Percentiles rank a stretch among this genome's conserved stretches.
Conservation (phyloP, 1,140 invertebrate species). For the Rhagoletis zephyria region DNA sequence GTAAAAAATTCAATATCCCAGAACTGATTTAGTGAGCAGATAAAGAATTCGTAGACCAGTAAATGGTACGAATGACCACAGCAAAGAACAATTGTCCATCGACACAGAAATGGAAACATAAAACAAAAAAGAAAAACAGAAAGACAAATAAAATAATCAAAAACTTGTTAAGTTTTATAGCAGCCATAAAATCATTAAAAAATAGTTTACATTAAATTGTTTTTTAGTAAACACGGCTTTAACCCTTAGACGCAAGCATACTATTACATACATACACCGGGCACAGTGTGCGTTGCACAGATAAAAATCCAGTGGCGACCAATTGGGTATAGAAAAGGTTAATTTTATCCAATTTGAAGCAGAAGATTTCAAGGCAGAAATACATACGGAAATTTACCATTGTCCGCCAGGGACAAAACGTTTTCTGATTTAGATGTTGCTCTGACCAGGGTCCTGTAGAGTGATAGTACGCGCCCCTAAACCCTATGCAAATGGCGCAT, state of each 20-base stretch:
- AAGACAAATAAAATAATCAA: slow-evolving; percentile 1
- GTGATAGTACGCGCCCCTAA: too few relatives aligned
- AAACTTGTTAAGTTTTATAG: background rate
- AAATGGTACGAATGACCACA: background rate
- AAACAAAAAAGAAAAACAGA: background rate
- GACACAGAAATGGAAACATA: background rate
- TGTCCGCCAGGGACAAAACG: too few relatives aligned
- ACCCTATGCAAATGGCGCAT: too few relatives aligned
- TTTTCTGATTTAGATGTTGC: too few relatives aligned
- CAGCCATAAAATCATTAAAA: slow-evolving; percentile 15
- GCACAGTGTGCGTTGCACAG: too few relatives aligned
- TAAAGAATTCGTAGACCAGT: background rate
- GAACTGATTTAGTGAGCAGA: background rate
- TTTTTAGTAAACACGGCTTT: slow-evolving; percentile 4
- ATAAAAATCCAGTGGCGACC: too few relatives aligned
- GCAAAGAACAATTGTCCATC: background rate
- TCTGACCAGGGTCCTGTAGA: too few relatives aligned
- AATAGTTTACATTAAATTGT: background rate
- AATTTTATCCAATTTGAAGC: too few relatives aligned
- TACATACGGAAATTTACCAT: too few relatives aligned
- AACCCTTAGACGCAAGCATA: background rate
- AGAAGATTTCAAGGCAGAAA: too few relatives aligned
- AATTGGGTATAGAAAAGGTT: too few relatives aligned
- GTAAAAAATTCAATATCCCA: background rate
- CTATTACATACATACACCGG: too few relatives aligned